phyloP scores from a whole-genome alignment of 2,113 vertebrate species.

The Zeus faber region DNA sequence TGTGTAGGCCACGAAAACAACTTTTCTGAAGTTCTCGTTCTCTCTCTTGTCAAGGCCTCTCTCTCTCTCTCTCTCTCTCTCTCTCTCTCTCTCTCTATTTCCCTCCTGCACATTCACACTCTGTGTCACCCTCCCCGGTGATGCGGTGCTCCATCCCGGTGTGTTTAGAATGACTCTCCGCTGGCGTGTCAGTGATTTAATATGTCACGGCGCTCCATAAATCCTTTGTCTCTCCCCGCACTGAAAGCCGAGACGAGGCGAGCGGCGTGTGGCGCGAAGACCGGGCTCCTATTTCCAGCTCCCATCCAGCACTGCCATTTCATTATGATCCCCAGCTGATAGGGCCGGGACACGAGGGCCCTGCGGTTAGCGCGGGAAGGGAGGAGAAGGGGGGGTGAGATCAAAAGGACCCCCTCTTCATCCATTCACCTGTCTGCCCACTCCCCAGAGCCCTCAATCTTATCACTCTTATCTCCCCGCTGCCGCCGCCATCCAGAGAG shows the following conservation, averaged over 20 bases:
- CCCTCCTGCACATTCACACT: not conserved
- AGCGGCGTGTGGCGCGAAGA: constrained; percentile 47
- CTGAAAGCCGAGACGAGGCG: constrained; percentile 52
- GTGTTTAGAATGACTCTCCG: constrained; percentile 52
- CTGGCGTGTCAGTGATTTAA: constrained; percentile 63
- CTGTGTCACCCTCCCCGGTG: constrained; percentile 19
- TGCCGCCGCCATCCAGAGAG: too few species aligned
- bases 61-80: constrained; percentile 20
- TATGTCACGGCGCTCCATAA: constrained; percentile 56
- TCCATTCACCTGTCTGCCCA: too few species aligned
- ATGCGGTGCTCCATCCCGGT: constrained; percentile 44
- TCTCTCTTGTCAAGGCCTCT: constrained; percentile 23
- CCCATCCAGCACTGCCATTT: constrained; percentile 50
- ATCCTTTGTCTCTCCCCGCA: constrained; percentile 63
- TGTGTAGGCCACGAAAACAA: too few species aligned
- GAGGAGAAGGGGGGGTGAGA: too few species aligned
- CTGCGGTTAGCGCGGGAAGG: too few species aligned
- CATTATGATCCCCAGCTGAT: constrained; percentile 68
- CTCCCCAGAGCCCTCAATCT: constrained; percentile 22
- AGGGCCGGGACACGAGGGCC: constrained; percentile 37
- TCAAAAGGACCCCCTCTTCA: too few species aligned
- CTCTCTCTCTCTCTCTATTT: constrained; percentile 5
- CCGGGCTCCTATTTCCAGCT: constrained; percentile 51
- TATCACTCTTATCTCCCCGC: too few species aligned
- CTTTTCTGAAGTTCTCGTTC: too few species aligned